These are phyloP conservation scores for Thelaira solivaga DNA, from an alignment of 2,888 invertebrate genomes.

Conservation along the genomic window DNA sequence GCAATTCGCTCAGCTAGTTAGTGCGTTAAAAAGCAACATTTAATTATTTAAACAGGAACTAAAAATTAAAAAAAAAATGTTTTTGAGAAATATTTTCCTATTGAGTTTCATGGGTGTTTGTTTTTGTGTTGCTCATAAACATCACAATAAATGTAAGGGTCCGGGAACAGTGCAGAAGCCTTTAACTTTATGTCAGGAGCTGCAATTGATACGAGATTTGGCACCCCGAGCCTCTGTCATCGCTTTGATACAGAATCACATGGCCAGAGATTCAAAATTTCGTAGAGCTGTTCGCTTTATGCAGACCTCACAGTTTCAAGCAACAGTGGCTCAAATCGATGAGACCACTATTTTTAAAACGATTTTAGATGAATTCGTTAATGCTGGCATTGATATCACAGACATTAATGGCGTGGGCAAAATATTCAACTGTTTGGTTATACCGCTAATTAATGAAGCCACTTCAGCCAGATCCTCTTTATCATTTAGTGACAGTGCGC, in stretches of 20 bases:
- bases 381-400: constrained; percentile 3
- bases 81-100: not conserved
- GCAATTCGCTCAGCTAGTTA: constrained; percentile 1
- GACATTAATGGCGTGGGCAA: constrained; percentile 25
- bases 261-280: constrained; percentile 23
- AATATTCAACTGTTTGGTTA: constrained; percentile 27
- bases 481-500: not conserved
- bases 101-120: not conserved
- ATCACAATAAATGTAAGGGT: not conserved
- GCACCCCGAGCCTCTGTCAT: not conserved
- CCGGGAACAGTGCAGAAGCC: too few relatives aligned
- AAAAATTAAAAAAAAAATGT: not conserved
- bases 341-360: not conserved
- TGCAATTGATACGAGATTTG: constrained; percentile 26
- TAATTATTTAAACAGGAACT: not conserved
- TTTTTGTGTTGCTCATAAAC: not conserved
- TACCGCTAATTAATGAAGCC: not conserved
- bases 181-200: constrained; percentile 25
- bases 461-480: not conserved
- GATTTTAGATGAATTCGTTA: not conserved
- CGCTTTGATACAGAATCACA: not conserved
- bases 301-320: not conserved
- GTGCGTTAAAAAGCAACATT: not conserved
- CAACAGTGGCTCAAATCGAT: constrained; percentile 1
- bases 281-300: constrained; percentile 29